Percentiles rank a stretch among this genome's conserved stretches.
Conservation (phyloP, 2,888 invertebrate species). For the Dione vanillae region DNA sequence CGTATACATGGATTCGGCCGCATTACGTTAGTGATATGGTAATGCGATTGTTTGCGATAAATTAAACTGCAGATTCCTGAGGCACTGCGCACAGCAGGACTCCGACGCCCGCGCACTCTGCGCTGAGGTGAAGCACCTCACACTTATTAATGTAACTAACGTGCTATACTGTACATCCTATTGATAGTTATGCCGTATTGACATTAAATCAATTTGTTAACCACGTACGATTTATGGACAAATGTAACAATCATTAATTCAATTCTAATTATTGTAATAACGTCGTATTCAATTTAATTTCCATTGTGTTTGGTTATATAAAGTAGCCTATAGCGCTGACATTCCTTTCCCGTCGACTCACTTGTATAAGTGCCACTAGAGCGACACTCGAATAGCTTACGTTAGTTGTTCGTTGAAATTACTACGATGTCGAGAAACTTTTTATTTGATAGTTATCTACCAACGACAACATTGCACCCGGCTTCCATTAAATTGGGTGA, state of each 20-base stretch:
- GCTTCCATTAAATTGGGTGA: slow-evolving; percentile 67
- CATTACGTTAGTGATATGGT: slow-evolving; percentile 82
- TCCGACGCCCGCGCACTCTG: slow-evolving; percentile 67
- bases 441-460: slow-evolving; percentile 59
- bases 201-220: slow-evolving; percentile 3
- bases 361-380: slow-evolving; percentile 57
- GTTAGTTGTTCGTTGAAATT: slow-evolving; percentile 56
- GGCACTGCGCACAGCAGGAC: slow-evolving; percentile 72
- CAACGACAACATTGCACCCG: slow-evolving; percentile 52
- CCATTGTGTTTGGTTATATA: slow-evolving; percentile 65
- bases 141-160: slow-evolving; percentile 69
- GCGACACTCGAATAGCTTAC: slow-evolving; percentile 60
- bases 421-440: slow-evolving; percentile 59
- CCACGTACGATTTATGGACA: not conserved
- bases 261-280: slow-evolving; percentile 54
- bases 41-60: slow-evolving; percentile 76
- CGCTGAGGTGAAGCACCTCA: slow-evolving; percentile 71
- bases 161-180: slow-evolving; percentile 52
- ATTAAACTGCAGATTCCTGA: slow-evolving; percentile 71
- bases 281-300: slow-evolving; percentile 70
- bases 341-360: slow-evolving; percentile 60
- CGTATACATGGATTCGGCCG: slow-evolving; percentile 73
- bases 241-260: not conserved
- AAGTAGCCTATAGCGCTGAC: slow-evolving; percentile 56
- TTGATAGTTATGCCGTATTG: not conserved